phyloP scores from a whole-genome alignment of 2,113 vertebrate species.

The human (Homo sapiens) region DNA sequence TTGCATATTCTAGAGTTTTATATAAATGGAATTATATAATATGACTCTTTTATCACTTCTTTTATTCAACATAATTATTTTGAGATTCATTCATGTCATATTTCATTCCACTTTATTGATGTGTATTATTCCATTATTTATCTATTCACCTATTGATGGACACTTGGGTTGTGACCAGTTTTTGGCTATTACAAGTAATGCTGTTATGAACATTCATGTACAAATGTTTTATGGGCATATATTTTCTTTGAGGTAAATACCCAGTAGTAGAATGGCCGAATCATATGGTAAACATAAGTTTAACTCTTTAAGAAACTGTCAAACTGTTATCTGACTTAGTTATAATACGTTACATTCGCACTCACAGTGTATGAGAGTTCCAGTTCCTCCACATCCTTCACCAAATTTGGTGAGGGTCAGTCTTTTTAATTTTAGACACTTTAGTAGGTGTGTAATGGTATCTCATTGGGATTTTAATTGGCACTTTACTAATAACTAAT shows the following conservation, averaged over 20 bases:
- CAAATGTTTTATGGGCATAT: not conserved
- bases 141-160: not conserved
- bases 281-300: not conserved
- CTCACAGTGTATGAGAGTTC: not conserved
- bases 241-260: not conserved
- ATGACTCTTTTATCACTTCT: not conserved
- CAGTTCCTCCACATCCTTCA: not conserved
- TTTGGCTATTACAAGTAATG: not conserved
- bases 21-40: not conserved
- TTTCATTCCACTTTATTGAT: not conserved
- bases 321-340: not conserved
- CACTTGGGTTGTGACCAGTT: not conserved
- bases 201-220: not conserved
- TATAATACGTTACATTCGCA: not conserved
- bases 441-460: not conserved
- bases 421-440: not conserved
- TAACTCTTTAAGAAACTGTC: not conserved
- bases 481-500: not conserved
- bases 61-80: not conserved
- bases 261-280: not conserved
- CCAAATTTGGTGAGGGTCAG: not conserved
- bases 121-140: not conserved
- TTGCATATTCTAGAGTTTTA: not conserved
- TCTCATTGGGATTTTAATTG: not conserved
- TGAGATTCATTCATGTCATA: not conserved